Conservation (phyloP, 2,797 vertebrate genomes). For the Podargus strigoides region DNA sequence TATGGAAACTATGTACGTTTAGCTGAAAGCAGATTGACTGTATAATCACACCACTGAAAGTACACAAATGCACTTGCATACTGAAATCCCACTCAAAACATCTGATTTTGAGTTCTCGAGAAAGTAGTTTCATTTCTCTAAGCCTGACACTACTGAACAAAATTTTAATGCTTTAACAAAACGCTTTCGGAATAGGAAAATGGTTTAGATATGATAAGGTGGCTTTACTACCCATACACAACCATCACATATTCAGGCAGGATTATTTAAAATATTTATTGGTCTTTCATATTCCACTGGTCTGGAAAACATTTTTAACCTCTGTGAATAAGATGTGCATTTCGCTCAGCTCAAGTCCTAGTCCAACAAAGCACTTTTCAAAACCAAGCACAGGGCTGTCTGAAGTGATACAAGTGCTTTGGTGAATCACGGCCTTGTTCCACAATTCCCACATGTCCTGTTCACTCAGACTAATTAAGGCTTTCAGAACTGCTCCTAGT, state of each 20-base stretch:
- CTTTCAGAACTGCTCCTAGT: not conserved
- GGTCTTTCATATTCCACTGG: not conserved
- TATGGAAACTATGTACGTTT: rapidly evolving
- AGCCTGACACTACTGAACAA: not conserved
- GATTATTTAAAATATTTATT: slow-evolving; percentile 23
- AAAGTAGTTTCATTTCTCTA: not conserved
- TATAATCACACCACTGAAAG: not conserved
- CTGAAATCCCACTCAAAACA: not conserved
- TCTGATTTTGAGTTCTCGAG: not conserved
- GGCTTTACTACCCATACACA: not conserved
- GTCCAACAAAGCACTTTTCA: not conserved
- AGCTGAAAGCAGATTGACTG: not conserved
- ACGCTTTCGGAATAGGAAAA: not conserved
- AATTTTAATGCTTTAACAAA: not conserved
- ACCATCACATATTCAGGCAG: not conserved
- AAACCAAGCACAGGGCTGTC: not conserved
- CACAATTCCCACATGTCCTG: not conserved
- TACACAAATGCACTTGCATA: not conserved
- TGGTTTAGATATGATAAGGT: not conserved
- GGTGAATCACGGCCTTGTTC: not conserved
- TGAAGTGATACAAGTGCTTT: not conserved
- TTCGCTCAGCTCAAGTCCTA: not conserved
- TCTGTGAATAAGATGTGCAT: not conserved
- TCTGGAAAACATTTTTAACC: not conserved
- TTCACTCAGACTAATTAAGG: not conserved